A percentile compares a stretch with the other conserved stretches of the same genome.
phyloP scores from a whole-genome alignment of 2,888 invertebrate species.

The Prosopocoilus inquinatus region DNA sequence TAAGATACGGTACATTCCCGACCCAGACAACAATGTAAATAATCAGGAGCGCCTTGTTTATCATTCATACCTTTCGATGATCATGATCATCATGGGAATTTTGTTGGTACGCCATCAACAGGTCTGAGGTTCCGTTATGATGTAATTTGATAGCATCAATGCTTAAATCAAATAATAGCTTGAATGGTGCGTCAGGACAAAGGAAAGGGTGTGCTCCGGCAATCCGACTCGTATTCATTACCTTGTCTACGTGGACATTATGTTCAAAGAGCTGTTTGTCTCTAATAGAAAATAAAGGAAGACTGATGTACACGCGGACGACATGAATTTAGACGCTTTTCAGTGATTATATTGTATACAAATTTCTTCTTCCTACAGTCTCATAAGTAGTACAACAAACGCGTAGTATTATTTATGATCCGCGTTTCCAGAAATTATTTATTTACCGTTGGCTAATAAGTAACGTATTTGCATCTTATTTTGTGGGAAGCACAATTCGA shows the following conservation, averaged over 20 bases:
- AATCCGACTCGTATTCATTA: conserved; percentile 6
- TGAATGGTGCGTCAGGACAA: conserved; percentile 4
- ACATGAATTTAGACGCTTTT: neutral
- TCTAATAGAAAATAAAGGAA: neutral
- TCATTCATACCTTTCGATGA: no score
- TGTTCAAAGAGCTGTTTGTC: neutral
- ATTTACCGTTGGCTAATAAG: no score
- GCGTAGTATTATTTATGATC: no score
- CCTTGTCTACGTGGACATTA: conserved; percentile 5
- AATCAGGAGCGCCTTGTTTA: no score
- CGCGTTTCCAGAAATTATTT: no score
- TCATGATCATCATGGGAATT: neutral
- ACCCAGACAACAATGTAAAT: no score
- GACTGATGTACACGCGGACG: neutral
- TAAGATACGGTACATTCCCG: no score
- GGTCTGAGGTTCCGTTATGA: conserved; percentile 2
- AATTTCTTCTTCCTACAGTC: neutral
- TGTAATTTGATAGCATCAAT: conserved; percentile 10
- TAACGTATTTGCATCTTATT: no score
- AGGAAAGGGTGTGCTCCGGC: conserved; percentile 7
- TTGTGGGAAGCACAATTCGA: no score
- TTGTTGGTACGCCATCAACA: neutral
- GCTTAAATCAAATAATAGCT: conserved; percentile 10
- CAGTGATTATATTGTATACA: conserved; percentile 3
- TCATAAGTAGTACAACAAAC: no score